Conservation (phyloP, 2,888 invertebrate species). For the Blomia tropicalis region DNA sequence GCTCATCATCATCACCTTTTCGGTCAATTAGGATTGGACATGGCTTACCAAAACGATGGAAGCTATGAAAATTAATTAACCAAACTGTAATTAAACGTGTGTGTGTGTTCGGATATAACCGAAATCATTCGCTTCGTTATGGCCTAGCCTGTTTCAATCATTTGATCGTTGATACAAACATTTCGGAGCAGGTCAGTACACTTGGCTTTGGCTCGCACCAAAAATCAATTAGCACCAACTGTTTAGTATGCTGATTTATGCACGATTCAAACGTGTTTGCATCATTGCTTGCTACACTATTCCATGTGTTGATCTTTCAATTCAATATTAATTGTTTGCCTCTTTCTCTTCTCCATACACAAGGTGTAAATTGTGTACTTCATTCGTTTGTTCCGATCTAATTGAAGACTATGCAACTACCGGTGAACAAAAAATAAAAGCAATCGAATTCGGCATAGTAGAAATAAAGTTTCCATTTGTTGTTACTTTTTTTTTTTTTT, state of each 20-base stretch:
- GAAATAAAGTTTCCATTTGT: too few relatives aligned
- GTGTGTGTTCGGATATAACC: background rate
- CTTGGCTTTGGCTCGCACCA: background rate
- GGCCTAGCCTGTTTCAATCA: background rate
- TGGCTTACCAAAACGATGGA: too few relatives aligned
- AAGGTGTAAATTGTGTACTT: background rate
- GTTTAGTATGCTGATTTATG: constrained; percentile 14
- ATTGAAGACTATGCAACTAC: too few relatives aligned
- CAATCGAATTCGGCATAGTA: too few relatives aligned
- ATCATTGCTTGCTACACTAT: background rate
- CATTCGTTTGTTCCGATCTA: too few relatives aligned
- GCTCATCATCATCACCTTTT: too few relatives aligned
- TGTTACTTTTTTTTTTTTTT: too few relatives aligned
- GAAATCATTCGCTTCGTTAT: background rate
- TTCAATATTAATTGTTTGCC: constrained; percentile 3
- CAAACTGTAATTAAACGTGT: background rate
- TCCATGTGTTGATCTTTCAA: background rate
- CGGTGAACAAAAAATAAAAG: too few relatives aligned
- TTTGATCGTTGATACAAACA: background rate
- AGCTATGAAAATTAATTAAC: constrained; percentile 10
- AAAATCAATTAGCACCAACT: constrained; percentile 8
- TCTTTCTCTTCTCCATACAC: background rate
- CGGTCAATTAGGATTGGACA: too few relatives aligned
- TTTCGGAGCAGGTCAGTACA: background rate
- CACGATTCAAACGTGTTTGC: background rate